Conservation (phyloP, 2,113 vertebrate species). For the Ornithorhynchus anatinus region DNA sequence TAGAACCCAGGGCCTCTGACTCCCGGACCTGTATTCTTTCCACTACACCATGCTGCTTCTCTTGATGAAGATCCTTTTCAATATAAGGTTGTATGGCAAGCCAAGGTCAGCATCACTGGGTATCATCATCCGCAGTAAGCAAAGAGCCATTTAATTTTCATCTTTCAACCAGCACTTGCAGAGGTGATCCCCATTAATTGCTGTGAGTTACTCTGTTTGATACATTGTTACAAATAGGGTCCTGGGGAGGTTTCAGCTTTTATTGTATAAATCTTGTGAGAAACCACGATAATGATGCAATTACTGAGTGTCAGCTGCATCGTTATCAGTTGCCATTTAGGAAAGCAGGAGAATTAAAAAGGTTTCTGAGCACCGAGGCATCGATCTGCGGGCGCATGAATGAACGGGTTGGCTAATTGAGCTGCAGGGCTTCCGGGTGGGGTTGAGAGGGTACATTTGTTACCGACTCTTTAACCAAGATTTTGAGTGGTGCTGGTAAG, state of each 20-base stretch:
- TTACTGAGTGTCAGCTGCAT: slow-evolving; percentile 30
- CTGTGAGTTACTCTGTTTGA: slow-evolving; percentile 6
- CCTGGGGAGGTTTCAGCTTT: slow-evolving; percentile 20
- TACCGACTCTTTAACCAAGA: slow-evolving; percentile 9
- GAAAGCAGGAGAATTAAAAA: slow-evolving; percentile 57
- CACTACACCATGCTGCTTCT: no score
- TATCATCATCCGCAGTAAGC: background rate
- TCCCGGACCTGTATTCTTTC: no score
- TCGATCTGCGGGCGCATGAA: slow-evolving; percentile 26
- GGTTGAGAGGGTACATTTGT: slow-evolving; percentile 19
- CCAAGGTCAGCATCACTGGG: no score
- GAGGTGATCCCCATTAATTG: slow-evolving; percentile 24
- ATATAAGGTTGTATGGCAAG: no score
- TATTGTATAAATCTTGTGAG: slow-evolving; percentile 11
- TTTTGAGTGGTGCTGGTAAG: slow-evolving; percentile 28
- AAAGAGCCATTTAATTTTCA: slow-evolving; percentile 5
- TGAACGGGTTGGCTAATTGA: slow-evolving; percentile 59
- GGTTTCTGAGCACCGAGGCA: slow-evolving; percentile 46
- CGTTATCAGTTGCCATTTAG: slow-evolving; percentile 50
- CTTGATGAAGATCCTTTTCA: no score
- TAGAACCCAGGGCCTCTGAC: no score
- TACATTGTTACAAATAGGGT: slow-evolving; percentile 8
- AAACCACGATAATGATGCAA: slow-evolving; percentile 39
- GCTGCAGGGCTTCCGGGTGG: slow-evolving; percentile 25
- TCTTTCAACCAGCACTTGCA: slow-evolving; percentile 1